phyloP scores from a whole-genome alignment of 1,140 invertebrate genomes.

The Drosophila miranda region DNA sequence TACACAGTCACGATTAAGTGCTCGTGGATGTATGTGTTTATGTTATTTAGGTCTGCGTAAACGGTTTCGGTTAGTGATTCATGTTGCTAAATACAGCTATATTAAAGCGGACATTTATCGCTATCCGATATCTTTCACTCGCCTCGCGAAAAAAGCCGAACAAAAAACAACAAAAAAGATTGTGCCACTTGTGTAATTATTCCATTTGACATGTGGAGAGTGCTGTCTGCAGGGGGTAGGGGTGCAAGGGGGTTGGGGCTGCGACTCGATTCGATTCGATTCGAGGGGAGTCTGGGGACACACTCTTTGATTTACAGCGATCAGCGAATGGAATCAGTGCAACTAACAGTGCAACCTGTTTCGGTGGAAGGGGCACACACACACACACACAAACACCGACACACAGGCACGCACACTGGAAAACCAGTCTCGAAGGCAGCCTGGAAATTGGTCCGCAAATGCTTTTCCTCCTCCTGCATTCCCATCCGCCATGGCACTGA shows the following conservation, averaged over 20 bases:
- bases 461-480: neutral
- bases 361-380: constrained; percentile 19
- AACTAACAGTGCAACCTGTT: constrained; percentile 79
- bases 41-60: constrained; percentile 46
- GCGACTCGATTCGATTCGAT: too few relatives aligned
- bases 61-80: constrained; percentile 54
- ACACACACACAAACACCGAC: neutral
- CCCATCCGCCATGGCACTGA: constrained; percentile 18
- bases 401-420: constrained; percentile 9
- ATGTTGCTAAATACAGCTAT: constrained; percentile 49
- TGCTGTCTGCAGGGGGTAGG: neutral
- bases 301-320: constrained; percentile 59
- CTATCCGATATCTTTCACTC: constrained; percentile 51
- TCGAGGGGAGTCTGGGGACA: constrained; percentile 2
- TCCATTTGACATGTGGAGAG: constrained; percentile 45
- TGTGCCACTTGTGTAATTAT: constrained; percentile 65
- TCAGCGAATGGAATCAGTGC: constrained; percentile 68
- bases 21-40: constrained; percentile 16
- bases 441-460: constrained; percentile 68
- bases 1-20: constrained; percentile 40
- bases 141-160: constrained; percentile 25
- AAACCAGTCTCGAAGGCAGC: constrained; percentile 61
- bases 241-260: too few relatives aligned
- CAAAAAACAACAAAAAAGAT: constrained; percentile 17
- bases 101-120: constrained; percentile 38